phyloP scores from a whole-genome alignment of 2,797 vertebrate genomes.

The Poeciliopsis turneri region DNA sequence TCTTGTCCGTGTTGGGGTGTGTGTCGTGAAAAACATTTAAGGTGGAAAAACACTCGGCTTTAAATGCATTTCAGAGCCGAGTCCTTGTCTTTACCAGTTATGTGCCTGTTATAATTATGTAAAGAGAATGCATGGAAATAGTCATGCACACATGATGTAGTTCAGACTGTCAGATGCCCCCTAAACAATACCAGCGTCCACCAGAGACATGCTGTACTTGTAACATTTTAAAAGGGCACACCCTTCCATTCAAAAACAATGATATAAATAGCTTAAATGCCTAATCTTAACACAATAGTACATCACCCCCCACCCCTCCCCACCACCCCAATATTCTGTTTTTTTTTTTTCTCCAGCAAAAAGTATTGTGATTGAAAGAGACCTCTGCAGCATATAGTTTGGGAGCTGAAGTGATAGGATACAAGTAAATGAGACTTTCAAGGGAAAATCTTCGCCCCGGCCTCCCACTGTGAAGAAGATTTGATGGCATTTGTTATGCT shows the following conservation, averaged over 20 bases:
- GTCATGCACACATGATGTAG: neutral
- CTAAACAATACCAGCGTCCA: conserved; percentile 15
- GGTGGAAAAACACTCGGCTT: neutral
- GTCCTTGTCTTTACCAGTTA: no score
- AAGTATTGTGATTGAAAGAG: conserved; percentile 12
- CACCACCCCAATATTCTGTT: neutral
- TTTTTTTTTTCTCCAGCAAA: conserved; percentile 4
- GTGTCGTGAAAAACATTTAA: neutral
- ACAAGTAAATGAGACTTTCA: neutral
- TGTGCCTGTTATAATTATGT: conserved; percentile 22
- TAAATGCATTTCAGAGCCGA: neutral
- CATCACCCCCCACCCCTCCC: no score
- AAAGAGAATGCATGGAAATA: conserved; percentile 7
- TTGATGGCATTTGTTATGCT: neutral
- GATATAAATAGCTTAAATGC: conserved; percentile 1
- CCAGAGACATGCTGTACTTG: conserved; percentile 12
- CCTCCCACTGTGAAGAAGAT: neutral
- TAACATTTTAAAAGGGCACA: conserved; percentile 16
- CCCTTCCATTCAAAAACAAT: conserved; percentile 17
- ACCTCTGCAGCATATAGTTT: neutral
- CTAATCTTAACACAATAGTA: neutral
- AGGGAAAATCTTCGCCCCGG: neutral
- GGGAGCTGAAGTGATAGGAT: neutral
- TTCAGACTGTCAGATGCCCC: conserved; percentile 12
- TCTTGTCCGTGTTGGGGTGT: neutral